Evolutionary conservation across 2,113 vertebrate genomes (phyloP).

Genomic region (Corythornis madagascariensis): DNA sequence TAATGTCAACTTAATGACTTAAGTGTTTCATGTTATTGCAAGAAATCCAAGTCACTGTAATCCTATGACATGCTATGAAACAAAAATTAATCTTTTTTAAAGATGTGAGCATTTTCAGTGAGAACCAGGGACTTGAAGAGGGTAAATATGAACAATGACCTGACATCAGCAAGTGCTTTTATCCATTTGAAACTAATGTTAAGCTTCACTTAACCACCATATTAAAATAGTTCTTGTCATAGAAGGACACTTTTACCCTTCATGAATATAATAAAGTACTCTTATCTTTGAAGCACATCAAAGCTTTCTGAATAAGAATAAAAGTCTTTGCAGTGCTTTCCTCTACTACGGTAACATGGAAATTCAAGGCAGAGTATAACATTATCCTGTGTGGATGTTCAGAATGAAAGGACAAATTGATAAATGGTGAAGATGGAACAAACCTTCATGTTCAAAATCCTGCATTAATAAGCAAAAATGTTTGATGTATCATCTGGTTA

Average conservation of each 20-base stretch:
- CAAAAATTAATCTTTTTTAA: background rate
- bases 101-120: background rate
- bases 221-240: background rate
- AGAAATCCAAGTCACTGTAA: background rate
- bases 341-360: background rate
- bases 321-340: background rate
- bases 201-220: conserved; percentile 17
- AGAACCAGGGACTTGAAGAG: background rate
- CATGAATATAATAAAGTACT: conserved; percentile 5
- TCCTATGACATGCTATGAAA: background rate
- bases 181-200: conserved; percentile 18
- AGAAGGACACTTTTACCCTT: conserved; percentile 11
- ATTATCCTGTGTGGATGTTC: background rate
- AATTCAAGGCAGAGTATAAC: conserved; percentile 5
- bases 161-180: conserved; percentile 12
- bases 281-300: conserved; percentile 35
- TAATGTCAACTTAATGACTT: background rate
- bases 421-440: background rate
- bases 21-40: background rate
- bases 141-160: conserved; percentile 33
- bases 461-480: conserved; percentile 17
- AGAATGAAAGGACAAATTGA: background rate
- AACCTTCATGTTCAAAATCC: conserved; percentile 22
- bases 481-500: conserved; percentile 15
- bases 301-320: conserved; percentile 18